A percentile compares a stretch with the other conserved stretches of the same genome.
These are phyloP conservation scores for Oophaga pumilio DNA, from an alignment of 2,113 vertebrate species.

Conservation along the genomic window DNA sequence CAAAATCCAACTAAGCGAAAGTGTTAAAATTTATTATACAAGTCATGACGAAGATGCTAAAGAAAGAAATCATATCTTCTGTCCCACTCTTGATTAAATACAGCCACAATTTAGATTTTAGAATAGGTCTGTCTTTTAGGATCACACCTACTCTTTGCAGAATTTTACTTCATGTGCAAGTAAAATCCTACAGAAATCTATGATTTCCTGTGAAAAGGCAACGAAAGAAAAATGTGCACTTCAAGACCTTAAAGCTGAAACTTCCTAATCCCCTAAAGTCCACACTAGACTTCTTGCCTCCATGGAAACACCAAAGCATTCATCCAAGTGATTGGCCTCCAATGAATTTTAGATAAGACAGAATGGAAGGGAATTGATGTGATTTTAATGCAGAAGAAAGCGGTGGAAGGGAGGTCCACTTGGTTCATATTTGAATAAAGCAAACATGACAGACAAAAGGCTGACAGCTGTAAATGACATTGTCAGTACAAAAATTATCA, in stretches of 20 bases:
- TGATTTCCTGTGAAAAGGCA: constrained; percentile 74
- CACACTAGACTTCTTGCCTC: constrained; percentile 96
- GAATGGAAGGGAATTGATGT: constrained; percentile 99
- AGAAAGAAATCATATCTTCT: constrained; percentile 54
- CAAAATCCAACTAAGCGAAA: constrained; percentile 68
- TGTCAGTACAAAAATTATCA: constrained; percentile 99
- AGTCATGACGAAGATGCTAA: constrained; percentile 66
- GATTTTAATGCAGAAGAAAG: constrained; percentile 99
- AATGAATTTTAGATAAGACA: constrained; percentile 99
- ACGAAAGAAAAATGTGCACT: constrained; percentile 80
- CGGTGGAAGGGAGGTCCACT: constrained; percentile 96
- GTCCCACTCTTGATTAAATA: background rate
- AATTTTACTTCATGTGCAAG: background rate
- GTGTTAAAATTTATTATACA: constrained; percentile 74
- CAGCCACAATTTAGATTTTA: background rate
- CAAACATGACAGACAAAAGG: constrained; percentile 99
- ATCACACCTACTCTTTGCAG: background rate
- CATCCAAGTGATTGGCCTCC: constrained; percentile 99
- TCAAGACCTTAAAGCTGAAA: constrained; percentile 98
- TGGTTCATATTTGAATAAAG: constrained; percentile 99
- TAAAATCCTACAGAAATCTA: background rate
- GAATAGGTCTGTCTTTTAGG: background rate
- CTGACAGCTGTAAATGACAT: constrained; percentile 99
- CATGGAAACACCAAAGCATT: constrained; percentile 98
- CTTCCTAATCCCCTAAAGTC: constrained; percentile 99